These are phyloP conservation scores for Chelonoidis abingdonii DNA, from an alignment of 2,113 vertebrate genomes.

Conservation along the genomic window DNA sequence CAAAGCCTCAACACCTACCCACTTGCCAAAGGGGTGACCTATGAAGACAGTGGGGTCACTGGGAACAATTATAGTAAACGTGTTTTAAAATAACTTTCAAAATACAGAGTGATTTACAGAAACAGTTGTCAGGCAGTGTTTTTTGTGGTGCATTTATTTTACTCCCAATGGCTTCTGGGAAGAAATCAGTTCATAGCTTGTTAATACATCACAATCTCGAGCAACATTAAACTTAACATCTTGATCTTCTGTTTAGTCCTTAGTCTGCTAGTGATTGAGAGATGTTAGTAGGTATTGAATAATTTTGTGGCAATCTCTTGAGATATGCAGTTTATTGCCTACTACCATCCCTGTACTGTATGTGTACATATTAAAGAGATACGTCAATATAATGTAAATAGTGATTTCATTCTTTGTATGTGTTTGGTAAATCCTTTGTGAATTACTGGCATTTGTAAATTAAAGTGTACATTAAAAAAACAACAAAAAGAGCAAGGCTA, in stretches of 20 bases:
- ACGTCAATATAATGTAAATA: background rate
- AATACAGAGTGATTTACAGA: accelerated
- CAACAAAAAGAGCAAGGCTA: background rate
- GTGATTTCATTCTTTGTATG: background rate
- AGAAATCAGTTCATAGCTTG: accelerated
- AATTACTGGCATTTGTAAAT: background rate
- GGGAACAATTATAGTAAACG: accelerated
- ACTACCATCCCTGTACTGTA: background rate
- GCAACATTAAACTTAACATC: background rate
- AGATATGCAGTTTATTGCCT: background rate
- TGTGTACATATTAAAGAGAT: background rate
- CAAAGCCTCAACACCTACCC: background rate
- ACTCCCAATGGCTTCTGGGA: background rate
- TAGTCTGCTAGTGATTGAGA: background rate
- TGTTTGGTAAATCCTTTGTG: background rate
- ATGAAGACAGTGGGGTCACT: background rate
- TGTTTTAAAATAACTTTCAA: background rate
- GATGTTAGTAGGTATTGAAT: background rate
- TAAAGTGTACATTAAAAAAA: background rate
- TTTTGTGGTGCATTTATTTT: background rate
- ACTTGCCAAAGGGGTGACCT: accelerated
- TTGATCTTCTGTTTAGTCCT: background rate
- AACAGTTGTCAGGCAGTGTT: accelerated
- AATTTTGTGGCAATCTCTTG: background rate
- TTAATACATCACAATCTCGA: background rate